Conservation (phyloP, 2,888 invertebrate species). For the Acanthopleura granulata region DNA sequence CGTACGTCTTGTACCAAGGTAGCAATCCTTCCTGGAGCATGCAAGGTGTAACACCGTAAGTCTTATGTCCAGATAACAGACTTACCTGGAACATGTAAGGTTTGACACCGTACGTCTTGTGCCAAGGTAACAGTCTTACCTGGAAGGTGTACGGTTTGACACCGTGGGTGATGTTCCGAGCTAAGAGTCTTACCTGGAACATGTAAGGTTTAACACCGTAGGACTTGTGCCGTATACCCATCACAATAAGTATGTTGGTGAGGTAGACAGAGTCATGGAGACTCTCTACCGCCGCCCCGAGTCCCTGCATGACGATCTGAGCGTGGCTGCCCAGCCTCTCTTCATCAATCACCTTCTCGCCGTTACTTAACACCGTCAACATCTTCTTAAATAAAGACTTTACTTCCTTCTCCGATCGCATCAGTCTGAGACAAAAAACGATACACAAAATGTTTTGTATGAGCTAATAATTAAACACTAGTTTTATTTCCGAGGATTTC, state of each 20-base stretch:
- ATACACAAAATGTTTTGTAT: neutral
- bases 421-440: neutral
- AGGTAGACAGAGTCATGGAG: slow-evolving; percentile 34
- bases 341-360: neutral
- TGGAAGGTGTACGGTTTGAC: too few species aligned
- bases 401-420: neutral
- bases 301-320: slow-evolving; percentile 35
- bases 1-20: too few species aligned
- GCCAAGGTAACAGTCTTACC: too few species aligned
- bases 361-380: neutral
- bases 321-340: slow-evolving; percentile 25
- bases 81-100: too few species aligned
- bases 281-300: slow-evolving; percentile 39
- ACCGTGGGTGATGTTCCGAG: too few species aligned
- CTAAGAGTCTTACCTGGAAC: neutral
- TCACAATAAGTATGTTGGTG: slow-evolving; percentile 28
- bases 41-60: too few species aligned
- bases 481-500: neutral
- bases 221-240: slow-evolving; percentile 33
- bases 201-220: slow-evolving; percentile 29
- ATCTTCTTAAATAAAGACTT: slow-evolving; percentile 3
- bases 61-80: too few species aligned
- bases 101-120: too few species aligned
- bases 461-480: neutral
- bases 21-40: too few species aligned